Percentiles rank a stretch among this genome's conserved stretches.
Conservation (phyloP, 2,888 invertebrate genomes). For the Glyphotaelius pellucidus region DNA sequence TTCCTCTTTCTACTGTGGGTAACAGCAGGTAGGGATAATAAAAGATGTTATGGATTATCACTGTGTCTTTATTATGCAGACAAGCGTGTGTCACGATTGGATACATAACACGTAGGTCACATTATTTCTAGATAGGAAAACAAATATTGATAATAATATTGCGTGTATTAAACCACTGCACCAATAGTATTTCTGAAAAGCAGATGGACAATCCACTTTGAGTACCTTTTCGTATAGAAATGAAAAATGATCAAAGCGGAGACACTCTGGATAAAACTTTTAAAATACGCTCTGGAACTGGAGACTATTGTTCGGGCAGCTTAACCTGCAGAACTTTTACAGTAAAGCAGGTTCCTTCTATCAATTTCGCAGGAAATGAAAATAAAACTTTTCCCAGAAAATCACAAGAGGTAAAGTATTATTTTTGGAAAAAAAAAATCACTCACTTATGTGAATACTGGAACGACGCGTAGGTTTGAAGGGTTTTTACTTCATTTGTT, state of each 20-base stretch:
- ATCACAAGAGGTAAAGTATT: not conserved
- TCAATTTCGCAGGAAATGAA: not conserved
- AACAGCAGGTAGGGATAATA: no score
- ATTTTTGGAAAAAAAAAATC: not conserved
- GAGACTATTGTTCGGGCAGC: not conserved
- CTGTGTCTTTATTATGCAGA: no score
- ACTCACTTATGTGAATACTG: not conserved
- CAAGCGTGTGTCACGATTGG: no score
- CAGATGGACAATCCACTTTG: not conserved
- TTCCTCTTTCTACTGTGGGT: no score
- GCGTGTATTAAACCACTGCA: not conserved
- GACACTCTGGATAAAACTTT: not conserved
- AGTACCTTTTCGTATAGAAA: not conserved
- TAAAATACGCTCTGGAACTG: not conserved
- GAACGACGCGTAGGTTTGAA: no score
- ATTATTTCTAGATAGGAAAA: no score
- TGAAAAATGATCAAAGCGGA: constrained; percentile 3
- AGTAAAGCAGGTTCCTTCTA: not conserved
- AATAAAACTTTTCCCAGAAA: constrained; percentile 18
- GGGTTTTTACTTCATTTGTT: no score
- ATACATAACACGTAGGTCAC: no score
- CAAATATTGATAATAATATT: not conserved
- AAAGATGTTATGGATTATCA: no score
- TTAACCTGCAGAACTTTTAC: not conserved
- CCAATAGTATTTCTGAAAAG: not conserved